phyloP scores from a whole-genome alignment of 2,888 invertebrate genomes.

The Cheilosia pagana region DNA sequence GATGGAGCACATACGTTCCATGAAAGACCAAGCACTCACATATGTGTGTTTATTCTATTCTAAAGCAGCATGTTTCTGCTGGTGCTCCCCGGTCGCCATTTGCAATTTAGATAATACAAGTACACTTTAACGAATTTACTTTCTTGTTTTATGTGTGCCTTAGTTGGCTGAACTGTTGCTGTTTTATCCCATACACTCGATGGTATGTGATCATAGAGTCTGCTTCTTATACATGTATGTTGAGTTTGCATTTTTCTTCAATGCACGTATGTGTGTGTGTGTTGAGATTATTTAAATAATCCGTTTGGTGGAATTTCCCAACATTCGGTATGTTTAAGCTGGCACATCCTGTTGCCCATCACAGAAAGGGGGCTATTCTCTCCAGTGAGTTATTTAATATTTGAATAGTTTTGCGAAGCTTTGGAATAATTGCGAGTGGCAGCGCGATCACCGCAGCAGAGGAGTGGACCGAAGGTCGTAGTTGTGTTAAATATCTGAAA shows the following conservation, averaged over 20 bases:
- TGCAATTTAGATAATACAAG: slow-evolving; percentile 66
- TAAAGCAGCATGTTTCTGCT: slow-evolving; percentile 41
- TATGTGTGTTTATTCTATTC: slow-evolving; percentile 31
- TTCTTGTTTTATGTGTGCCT: slow-evolving; percentile 45
- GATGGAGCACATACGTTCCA: slow-evolving; percentile 41
- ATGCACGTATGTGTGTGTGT: slow-evolving; percentile 20
- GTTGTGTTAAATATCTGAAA: slow-evolving; percentile 29
- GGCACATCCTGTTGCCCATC: slow-evolving; percentile 35
- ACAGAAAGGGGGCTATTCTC: not conserved
- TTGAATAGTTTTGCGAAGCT: slow-evolving; percentile 50
- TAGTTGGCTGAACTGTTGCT: slow-evolving; percentile 56
- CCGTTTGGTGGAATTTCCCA: slow-evolving; percentile 40
- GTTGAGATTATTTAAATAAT: slow-evolving; percentile 56
- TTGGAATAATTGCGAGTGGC: slow-evolving; percentile 20
- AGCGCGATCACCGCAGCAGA: not conserved
- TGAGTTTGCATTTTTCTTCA: slow-evolving; percentile 13
- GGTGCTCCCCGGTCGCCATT: slow-evolving; percentile 65
- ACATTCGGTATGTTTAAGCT: slow-evolving; percentile 19
- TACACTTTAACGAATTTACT: slow-evolving; percentile 70
- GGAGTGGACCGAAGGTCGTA: slow-evolving; percentile 15
- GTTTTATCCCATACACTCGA: not conserved
- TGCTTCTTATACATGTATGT: slow-evolving; percentile 12
- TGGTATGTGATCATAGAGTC: not conserved
- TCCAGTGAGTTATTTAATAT: slow-evolving; percentile 49
- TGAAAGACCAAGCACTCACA: slow-evolving; percentile 31